These are phyloP conservation scores for Phyllostomus hastatus DNA, from an alignment of 2,113 vertebrate species.

Conservation along the genomic window DNA sequence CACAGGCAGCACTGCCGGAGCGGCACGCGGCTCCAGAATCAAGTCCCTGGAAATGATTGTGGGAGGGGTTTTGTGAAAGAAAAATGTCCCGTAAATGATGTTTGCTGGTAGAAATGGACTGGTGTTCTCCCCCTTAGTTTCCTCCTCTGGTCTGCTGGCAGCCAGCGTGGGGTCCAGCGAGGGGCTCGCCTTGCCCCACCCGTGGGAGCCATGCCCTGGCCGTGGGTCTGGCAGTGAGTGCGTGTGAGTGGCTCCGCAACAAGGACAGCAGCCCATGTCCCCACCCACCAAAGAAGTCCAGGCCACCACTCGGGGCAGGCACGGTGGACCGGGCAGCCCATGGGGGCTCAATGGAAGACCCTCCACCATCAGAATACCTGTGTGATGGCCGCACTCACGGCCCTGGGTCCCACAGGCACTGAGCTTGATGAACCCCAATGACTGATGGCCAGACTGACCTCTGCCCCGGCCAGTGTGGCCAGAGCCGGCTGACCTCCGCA, in stretches of 20 bases:
- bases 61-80: not conserved
- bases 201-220: too few species aligned
- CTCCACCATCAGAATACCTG: fast-evolving
- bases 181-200: fast-evolving
- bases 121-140: not conserved
- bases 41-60: not conserved
- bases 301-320: fast-evolving
- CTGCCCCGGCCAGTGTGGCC: fast-evolving
- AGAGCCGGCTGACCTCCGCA: not conserved
- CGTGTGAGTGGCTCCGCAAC: not conserved
- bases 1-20: not conserved
- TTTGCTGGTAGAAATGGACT: not conserved
- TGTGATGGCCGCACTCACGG: fast-evolving
- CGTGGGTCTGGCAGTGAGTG: too few species aligned
- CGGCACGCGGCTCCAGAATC: not conserved
- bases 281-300: not conserved
- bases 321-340: not conserved
- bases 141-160: not conserved
- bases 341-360: not conserved
- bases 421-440: fast-evolving
- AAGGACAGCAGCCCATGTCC: fast-evolving
- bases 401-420: fast-evolving
- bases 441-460: fast-evolving
- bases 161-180: not conserved
- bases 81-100: not conserved